Evolutionary conservation across 2,888 invertebrate genomes (phyloP).

Genomic region (Napeogenes inachia): DNA sequence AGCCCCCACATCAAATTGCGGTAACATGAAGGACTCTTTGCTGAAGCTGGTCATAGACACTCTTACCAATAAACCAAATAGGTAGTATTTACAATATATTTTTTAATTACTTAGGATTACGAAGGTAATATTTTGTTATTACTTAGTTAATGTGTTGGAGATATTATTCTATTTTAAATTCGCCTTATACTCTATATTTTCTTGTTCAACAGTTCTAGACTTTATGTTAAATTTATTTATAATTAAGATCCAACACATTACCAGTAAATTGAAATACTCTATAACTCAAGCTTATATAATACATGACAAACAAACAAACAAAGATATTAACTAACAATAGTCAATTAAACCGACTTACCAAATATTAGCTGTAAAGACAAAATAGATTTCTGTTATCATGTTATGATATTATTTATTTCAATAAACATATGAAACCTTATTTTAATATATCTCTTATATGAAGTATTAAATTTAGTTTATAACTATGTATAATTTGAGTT

Average conservation of each 20-base stretch:
- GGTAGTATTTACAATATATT: slow-evolving; percentile 34
- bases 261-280: too few relatives aligned
- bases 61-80: slow-evolving; percentile 41
- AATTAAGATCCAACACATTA: too few relatives aligned
- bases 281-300: neutral
- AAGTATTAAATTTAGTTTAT: too few relatives aligned
- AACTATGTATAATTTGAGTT: too few relatives aligned
- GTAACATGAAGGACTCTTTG: slow-evolving; percentile 57
- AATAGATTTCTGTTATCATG: slow-evolving; percentile 2
- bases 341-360: slow-evolving; percentile 8
- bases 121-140: neutral
- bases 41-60: slow-evolving; percentile 52
- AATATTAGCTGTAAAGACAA: slow-evolving; percentile 9
- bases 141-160: neutral
- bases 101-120: neutral
- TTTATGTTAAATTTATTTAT: too few relatives aligned
- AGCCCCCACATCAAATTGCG: slow-evolving; percentile 57
- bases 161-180: neutral
- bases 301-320: slow-evolving; percentile 4
- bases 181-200: neutral
- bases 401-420: neutral
- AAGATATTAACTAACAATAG: neutral
- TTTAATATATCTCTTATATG: too few relatives aligned
- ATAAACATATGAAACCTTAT: too few relatives aligned
- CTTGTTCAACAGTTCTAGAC: too few relatives aligned